phyloP scores from a whole-genome alignment of 2,797 vertebrate species.

The Notamacropus eugenii region DNA sequence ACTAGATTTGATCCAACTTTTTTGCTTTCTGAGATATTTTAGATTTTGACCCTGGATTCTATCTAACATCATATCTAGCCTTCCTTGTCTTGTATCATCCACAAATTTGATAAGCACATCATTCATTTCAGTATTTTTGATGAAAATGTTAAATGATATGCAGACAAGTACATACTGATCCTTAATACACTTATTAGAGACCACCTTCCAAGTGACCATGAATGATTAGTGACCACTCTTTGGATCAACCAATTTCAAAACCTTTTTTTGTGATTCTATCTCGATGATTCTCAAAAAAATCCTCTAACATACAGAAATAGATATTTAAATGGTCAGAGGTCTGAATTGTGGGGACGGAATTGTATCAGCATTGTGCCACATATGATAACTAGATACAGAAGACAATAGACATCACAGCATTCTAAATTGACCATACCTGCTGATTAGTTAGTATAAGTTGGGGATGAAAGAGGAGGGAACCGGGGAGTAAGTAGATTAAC shows the following conservation, averaged over 20 bases:
- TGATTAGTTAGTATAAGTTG: no score
- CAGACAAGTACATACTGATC: not conserved
- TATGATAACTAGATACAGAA: no score
- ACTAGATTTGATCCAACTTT: not conserved
- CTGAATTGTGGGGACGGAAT: not conserved
- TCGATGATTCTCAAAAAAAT: conserved; percentile 13
- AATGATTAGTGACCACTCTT: not conserved
- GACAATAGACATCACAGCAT: no score
- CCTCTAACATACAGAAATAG: not conserved
- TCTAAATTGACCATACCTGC: no score
- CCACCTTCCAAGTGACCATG: not conserved
- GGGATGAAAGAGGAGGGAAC: no score
- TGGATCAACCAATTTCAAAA: no score
- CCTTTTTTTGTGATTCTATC: not conserved
- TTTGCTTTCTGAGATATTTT: not conserved
- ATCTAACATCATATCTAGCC: not conserved
- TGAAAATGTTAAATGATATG: not conserved
- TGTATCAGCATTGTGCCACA: not conserved
- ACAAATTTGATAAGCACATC: not conserved
- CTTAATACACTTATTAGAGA: not conserved
- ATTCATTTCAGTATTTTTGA: not conserved
- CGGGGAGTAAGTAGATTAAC: no score
- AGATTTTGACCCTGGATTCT: not conserved
- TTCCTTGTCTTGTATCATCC: not conserved
- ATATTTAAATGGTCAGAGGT: not conserved